Base-by-base conservation (phyloP, 2,797 vertebrate genomes). In the Halcyon badia region DNA sequence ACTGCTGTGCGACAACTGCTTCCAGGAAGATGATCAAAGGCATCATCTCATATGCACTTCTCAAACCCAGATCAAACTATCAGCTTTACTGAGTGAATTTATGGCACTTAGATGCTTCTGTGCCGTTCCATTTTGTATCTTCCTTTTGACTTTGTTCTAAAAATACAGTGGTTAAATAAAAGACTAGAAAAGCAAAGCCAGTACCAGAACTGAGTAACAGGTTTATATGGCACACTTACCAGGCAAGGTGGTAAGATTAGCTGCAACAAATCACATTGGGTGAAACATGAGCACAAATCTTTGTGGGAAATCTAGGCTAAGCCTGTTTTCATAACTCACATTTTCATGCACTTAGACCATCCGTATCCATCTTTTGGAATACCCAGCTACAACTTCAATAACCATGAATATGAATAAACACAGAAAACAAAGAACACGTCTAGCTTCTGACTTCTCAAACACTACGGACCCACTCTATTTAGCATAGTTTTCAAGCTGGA, bases 271-370 rank as follows among this genome's bases (percentile, higher is more conserved):
- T 88, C 86, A 94, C 46, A 21, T 37, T 48, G 73, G 71, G 31
- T 83, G 68, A 84, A 90, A 89, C 41, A 1, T 17, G 89, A 89
- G 28, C 26, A 90, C n/a, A 94, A 70, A 84, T 70, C 70, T 93
- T 84, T 87, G 37, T n/a, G 25, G 73, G 58, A 93, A 97, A 93
- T 82, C 79, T 80, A 89, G 16, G 31, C 11, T 91, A 77, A 94
- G 52, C 24, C 31, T 89, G 28, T 65, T 95, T 86, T 79, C 87
- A 91, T 85, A 92, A 78, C 60, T 92, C 64, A 85, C 30, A 44
- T 72, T 95, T 95, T 89, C 60, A 83, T 64, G 87, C 79, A 87
- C n/a, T 89, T 75, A 92, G 87, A 85, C 86, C 92, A 94, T 71
- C 48, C 26, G 25, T 31, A 76, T 54, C 31, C 0, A 0, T 41